Base-by-base conservation (phyloP, 2,888 invertebrate species). In the Heliothis peltigera region DNA sequence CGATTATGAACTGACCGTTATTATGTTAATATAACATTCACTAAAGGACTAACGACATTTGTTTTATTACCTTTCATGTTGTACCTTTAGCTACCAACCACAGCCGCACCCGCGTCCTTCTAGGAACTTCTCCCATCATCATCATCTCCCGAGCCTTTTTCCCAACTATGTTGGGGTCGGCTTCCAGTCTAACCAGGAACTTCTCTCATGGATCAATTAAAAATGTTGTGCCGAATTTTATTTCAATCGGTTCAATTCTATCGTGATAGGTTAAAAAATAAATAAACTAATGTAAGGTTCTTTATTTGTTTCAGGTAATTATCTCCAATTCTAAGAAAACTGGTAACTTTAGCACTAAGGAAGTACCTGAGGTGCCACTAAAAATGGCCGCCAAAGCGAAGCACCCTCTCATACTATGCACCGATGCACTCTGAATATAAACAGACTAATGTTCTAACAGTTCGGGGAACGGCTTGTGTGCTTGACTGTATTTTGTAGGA, bases 301-400 rank as follows among this genome's bases (percentile, higher is more conserved):
- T 63, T 75, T 65, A 70, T 84, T 85, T 87, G 85, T 90, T 91
- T 56, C 89, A 90, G 91, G 90, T 91, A 91, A 74, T 57, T 87
- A 87, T 82, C 64, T 65, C 21, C 39, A 62, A 67, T 72, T 72
- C 74, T 58, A 49, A 49, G 81, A 68, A 81, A 55, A 60, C 47
- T 64, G 77, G 80, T 80, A 77, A 77, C 80, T 65, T 72, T 62
- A 51, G 58, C 49, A 64, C 46, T 75, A 72, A 79, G 82, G 80
- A 80, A 79, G 75, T 68, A 21, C 59, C 25, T 10, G 0, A 44
- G 55, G 47, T 51, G 48, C 25, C 65, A 73, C 70, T 71, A 79
- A 74, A n/a, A 75, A 66, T 69, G 64, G 56, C 71, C 77, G 77
- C 60, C 71, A 76, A 78, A 82, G 71, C 53, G 57, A 64, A 60